Base-by-base conservation (phyloP, 2,888 invertebrate genomes). In the Rutpela maculata region DNA sequence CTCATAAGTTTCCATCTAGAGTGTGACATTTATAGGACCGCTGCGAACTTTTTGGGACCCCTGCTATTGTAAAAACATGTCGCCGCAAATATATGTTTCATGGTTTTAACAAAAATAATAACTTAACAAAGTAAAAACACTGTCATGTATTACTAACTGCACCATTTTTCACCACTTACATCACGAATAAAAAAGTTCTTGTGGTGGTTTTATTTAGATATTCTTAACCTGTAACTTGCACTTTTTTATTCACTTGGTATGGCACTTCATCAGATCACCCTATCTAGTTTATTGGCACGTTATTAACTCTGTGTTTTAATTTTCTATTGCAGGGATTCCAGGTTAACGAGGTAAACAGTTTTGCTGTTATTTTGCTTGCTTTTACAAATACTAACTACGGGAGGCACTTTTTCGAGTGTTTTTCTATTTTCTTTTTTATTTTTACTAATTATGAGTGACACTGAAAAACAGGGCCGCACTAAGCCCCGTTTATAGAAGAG, bases 261-360 rank as follows among this genome's bases (percentile, higher is more conserved):
- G 11, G 59, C 65, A 65, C 35, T 11, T 65, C 65, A 66, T 59
- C 19, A 10, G 31, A 35, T 35, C 60, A 35, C 57, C 60, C 31
- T 17, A 70, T 22, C 31, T 22, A 63, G 55, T 59, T 55, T 22
- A 63, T 22, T n/a, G 18, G 72, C 72, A 72, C 65, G 70, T 66
- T 74, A 74, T 56, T 78, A 77, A 74, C 68, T 70, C 62, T 77
- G 75, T 74, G 77, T 79, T 76, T 80, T 79, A 69, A 83, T 81
- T 84, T 82, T 81, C 73, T 82, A 78, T 87, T 86, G 76, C 87
- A 87, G 87, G 86, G 84, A 84, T 79, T 82, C 84, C 84, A 85
- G 83, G 77, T 81, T 83, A 67, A 77, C 84, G 79, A 87, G 87
- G 87, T 87, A 86, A 86, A 80, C 77, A 74, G 63, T 62, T 71